Conservation (phyloP, 1,140 invertebrate genomes). For the Antheraea mylitta region DNA sequence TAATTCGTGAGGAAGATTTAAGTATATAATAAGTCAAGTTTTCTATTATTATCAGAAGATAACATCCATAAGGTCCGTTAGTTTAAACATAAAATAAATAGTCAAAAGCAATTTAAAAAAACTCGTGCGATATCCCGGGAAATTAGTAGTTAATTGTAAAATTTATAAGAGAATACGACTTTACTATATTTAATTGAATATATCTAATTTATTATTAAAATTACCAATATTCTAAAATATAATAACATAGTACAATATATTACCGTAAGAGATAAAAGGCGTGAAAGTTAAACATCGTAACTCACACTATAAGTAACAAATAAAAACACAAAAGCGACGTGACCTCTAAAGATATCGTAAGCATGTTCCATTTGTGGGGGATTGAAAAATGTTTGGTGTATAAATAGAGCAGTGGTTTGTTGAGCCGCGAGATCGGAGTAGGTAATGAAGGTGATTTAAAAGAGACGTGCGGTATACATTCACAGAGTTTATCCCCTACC, state of each 20-base stretch:
- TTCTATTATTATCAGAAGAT: too few species aligned
- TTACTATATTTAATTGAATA: background rate
- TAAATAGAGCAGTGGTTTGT: constrained; percentile 28
- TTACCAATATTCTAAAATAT: background rate
- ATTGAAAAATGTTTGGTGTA: constrained; percentile 33
- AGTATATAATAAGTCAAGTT: too few species aligned
- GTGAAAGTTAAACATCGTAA: background rate
- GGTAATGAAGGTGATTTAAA: constrained; percentile 42
- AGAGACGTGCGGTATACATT: constrained; percentile 31
- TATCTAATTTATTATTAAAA: too few species aligned
- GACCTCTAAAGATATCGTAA: constrained; percentile 20
- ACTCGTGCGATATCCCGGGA: too few species aligned
- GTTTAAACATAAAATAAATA: too few species aligned
- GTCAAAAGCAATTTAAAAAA: too few species aligned
- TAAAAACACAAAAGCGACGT: constrained; percentile 12
- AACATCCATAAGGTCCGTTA: too few species aligned
- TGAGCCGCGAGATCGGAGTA: constrained; percentile 29
- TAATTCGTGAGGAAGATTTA: too few species aligned
- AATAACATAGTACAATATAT: background rate
- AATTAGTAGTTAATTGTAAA: too few species aligned
- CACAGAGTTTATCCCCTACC: constrained; percentile 13
- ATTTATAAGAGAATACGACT: background rate
- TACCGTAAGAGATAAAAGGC: background rate
- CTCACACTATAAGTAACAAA: constrained; percentile 5
- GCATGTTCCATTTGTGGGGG: constrained; percentile 20